Evolutionary conservation across 64 coral and sea anemone species (phyloP).

Genomic region (Platygyra sinensis): DNA sequence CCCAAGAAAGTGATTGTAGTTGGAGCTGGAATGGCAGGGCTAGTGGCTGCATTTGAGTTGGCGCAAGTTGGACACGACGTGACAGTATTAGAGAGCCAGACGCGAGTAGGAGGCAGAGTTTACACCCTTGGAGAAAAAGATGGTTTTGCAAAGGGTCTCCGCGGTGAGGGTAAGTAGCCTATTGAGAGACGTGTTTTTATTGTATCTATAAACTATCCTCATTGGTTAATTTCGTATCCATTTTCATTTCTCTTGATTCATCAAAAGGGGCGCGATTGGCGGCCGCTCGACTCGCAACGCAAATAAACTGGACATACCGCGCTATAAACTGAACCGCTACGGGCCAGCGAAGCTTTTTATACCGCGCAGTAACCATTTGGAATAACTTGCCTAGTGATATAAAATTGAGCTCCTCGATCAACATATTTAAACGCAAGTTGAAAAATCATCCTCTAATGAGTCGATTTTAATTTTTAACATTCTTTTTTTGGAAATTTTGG

Average conservation of each 20-base stretch:
- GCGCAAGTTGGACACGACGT: slow-evolving; percentile 43
- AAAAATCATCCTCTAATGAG: too few species aligned
- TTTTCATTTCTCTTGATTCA: neutral
- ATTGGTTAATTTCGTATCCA: slow-evolving; percentile 19
- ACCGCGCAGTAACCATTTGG: too few species aligned
- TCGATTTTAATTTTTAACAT: too few species aligned
- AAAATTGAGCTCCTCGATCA: too few species aligned
- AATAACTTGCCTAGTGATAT: too few species aligned
- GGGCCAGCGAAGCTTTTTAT: too few species aligned
- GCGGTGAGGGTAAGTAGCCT: slow-evolving; percentile 37
- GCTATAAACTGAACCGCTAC: too few species aligned
- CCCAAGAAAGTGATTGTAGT: slow-evolving; percentile 40
- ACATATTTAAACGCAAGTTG: too few species aligned
- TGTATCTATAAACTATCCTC: neutral
- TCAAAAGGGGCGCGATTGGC: too few species aligned
- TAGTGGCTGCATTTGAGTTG: slow-evolving; percentile 51
- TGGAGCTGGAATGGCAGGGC: slow-evolving; percentile 52
- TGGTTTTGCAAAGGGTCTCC: slow-evolving; percentile 23
- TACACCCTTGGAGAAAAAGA: slow-evolving; percentile 29
- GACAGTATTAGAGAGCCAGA: slow-evolving; percentile 39
- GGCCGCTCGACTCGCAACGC: too few species aligned
- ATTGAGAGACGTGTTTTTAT: slow-evolving; percentile 32
- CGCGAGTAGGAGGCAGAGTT: slow-evolving; percentile 43
- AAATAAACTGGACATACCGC: too few species aligned
- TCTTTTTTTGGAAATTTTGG: too few species aligned